Evolutionary conservation across 1,140 invertebrate genomes (phyloP).

Genomic region (Cataglyphis hispanica): DNA sequence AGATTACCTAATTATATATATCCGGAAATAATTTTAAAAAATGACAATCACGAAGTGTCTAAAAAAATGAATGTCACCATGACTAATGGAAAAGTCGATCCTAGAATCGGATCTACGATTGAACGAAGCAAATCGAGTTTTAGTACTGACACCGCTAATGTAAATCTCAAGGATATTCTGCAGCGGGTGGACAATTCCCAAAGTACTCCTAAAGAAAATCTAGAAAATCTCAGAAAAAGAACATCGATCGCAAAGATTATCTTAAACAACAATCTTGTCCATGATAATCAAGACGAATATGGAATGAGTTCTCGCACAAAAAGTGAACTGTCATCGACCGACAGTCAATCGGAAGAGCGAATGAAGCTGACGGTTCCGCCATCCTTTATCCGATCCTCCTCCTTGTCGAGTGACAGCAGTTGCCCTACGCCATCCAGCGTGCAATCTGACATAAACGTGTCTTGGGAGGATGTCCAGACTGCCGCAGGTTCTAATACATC

Average conservation of each 20-base stretch:
- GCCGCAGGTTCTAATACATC: slow-evolving; percentile 68
- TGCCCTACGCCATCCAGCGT: slow-evolving; percentile 78
- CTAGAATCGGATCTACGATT: slow-evolving; percentile 14
- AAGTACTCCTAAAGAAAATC: slow-evolving; percentile 78
- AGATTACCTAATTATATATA: slow-evolving; percentile 78
- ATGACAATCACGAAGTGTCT: slow-evolving; percentile 10
- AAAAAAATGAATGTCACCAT: slow-evolving; percentile 24
- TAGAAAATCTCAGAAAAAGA: slow-evolving; percentile 83
- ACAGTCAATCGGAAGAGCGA: slow-evolving; percentile 57
- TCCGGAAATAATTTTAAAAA: slow-evolving; percentile 62
- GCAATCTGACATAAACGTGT: slow-evolving; percentile 78
- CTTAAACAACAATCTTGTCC: slow-evolving; percentile 79
- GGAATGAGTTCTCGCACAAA: slow-evolving; percentile 53
- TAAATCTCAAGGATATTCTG: slow-evolving; percentile 82
- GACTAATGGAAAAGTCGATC: slow-evolving; percentile 44
- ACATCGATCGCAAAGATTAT: slow-evolving; percentile 83
- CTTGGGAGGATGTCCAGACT: slow-evolving; percentile 80
- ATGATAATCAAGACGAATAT: slow-evolving; percentile 77
- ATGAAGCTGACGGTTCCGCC: slow-evolving; percentile 72
- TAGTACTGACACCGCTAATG: slow-evolving; percentile 48
- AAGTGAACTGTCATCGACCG: slow-evolving; percentile 63
- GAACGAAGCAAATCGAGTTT: slow-evolving; percentile 31
- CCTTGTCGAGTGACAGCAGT: slow-evolving; percentile 80
- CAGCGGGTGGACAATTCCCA: slow-evolving; percentile 78
- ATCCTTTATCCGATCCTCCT: slow-evolving; percentile 79